Base-by-base conservation (phyloP, 2,797 vertebrate species). In the Acanthurus tractus region DNA sequence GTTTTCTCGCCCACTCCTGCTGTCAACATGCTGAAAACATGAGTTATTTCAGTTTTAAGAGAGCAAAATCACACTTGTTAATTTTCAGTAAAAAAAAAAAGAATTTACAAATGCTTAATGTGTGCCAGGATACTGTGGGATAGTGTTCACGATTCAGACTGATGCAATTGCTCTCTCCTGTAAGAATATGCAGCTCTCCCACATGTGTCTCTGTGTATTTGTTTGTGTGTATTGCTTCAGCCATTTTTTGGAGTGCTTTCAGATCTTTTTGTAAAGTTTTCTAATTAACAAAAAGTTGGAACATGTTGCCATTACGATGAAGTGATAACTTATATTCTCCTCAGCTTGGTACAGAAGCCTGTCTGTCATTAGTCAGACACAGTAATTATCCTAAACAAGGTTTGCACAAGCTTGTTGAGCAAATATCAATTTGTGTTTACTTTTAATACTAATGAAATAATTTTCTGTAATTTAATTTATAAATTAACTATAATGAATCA, bases 101-200 rank as follows among this genome's bases (percentile, higher is more conserved):
- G 25, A 23, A 62, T 52, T 70, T 54, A 57, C 52, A 52, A 44
- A 73, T 63, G 63, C 44, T 72, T 34, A 62, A 34, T 71, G 63
- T 29, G 52, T 69, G 72, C 63, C 58, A 57, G 53, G 45, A 15
- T 72, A 46, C 50, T 13, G 56, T 63, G 55, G 65, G 70, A 75
- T 72, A 38, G 59, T 62, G 78, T 81, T 81, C 73, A 85, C 63
- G 74, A 78, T 67, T 74, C 67, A 76, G 68, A 74, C 29, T 57
- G 50, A 73, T 62, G 63, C 59, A 84, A 76, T 68, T 87, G 80
- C 71, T 86, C 65, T 61, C 62, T 73, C 70, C 34, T 50, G n/a
- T 56, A 76, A 78, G 55, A 42, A 54, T 44, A 52, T 49, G 25
- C 71, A 64, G 56, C 72, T 71, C 55, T 74, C 76, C 52, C 67